Evolutionary conservation across 2,888 invertebrate genomes (phyloP).

Genomic region (Eumacrocentrus americanus): DNA sequence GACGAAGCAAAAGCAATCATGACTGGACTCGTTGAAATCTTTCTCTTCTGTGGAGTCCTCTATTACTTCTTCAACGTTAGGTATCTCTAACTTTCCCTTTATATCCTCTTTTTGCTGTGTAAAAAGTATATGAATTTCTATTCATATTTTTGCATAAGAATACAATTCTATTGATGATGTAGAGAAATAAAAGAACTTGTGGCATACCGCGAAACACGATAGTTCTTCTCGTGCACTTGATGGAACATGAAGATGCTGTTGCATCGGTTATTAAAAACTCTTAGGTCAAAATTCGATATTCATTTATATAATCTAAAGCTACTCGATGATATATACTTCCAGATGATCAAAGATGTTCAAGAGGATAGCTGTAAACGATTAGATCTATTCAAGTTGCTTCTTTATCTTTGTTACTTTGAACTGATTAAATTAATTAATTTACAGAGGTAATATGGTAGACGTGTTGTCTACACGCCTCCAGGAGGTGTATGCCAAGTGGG

Average conservation of each 20-base stretch:
- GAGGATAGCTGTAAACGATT: not conserved
- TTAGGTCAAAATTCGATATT: not conserved
- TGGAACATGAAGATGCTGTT: not conserved
- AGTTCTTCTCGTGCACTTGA: not conserved
- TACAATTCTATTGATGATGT: too few species aligned
- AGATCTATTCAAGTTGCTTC: too few species aligned
- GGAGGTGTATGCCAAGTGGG: constrained; percentile 64
- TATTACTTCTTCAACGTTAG: constrained; percentile 71
- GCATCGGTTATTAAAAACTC: not conserved
- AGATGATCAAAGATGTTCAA: not conserved
- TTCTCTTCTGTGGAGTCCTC: constrained; percentile 68
- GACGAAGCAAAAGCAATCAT: constrained; percentile 46
- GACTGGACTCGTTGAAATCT: constrained; percentile 68
- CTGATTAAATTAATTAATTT: constrained; percentile 41
- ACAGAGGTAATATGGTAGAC: constrained; percentile 66
- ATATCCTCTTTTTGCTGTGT: too few species aligned
- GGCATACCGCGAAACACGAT: constrained; percentile 1
- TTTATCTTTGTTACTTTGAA: constrained; percentile 30
- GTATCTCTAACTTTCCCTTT: too few species aligned
- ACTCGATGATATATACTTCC: not conserved
- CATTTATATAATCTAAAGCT: not conserved
- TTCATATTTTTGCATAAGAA: too few species aligned
- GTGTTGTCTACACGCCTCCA: constrained; percentile 65
- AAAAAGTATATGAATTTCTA: too few species aligned
- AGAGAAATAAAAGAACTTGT: too few species aligned